Evolutionary conservation across 2,888 invertebrate genomes (phyloP), one percentile per base, ranked within the genome.

Genomic region (Smittia sp.): DNA sequence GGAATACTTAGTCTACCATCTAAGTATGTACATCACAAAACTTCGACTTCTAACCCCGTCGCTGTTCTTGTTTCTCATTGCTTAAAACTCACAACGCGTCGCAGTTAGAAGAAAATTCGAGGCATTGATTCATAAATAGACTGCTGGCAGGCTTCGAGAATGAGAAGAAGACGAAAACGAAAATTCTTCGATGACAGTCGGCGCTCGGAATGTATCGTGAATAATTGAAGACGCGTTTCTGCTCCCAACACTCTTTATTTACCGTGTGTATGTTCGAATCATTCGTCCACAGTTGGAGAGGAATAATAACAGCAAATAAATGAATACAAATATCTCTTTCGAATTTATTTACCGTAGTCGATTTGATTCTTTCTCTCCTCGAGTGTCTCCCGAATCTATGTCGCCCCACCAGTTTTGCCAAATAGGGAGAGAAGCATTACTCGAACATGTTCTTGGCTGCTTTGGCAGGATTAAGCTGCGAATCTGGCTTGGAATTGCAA

Each of bases 271-370:
- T 72, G n/a, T 62, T 13, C 18, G 39, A 62, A 38, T 62, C 72
- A 62, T 72, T 54, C 38, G 54, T 54, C 69, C 69, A 70, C 72
- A 72, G 72, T 72, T 72, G 72, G 72, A 38, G 72, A 39, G 69
- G 69, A 69, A 52, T 69, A 54, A 54, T 54, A 52, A 66, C 7
- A 66, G 38, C 38, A 67, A 67, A 67, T 67, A 39, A 66, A 68
- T 68, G 52, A 41, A 68, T 68, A 68, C 22, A 46, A 68, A 68
- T 39, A 68, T 68, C 6, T 68, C 52, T 68, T 68, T 46, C 39
- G 67, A 67, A 67, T 67, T 67, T 67, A 67, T 67, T 67, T 67
- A 32, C 32, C 20, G 24, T 24, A 54, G 69, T 38, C 11, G 41
- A 41, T 39, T 67, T 7, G 25, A 63, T 63, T 25, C 62, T 62